phyloP scores from a whole-genome alignment of 2,797 vertebrate species.

The Coreius guichenoti region DNA sequence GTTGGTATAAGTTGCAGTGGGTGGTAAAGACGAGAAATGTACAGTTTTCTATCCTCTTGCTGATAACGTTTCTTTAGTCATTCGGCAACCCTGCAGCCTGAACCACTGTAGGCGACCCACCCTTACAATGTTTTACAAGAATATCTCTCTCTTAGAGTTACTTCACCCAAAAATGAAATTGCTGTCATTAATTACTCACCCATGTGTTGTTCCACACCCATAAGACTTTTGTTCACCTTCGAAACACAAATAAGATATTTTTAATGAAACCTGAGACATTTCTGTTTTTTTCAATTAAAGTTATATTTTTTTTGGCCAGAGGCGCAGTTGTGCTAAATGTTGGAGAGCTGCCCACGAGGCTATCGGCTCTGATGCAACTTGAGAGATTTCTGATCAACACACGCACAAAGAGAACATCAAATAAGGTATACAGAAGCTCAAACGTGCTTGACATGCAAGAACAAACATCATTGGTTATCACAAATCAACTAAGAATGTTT shows the following conservation, averaged over 20 bases:
- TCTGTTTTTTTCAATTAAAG: no score
- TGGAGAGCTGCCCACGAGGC: not conserved
- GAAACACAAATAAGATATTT: no score
- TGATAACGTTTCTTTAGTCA: no score
- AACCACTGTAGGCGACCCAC: no score
- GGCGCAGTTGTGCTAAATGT: not conserved
- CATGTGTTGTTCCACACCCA: not conserved
- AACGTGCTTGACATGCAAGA: not conserved
- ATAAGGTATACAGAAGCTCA: not conserved
- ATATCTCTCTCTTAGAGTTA: not conserved
- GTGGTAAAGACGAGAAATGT: no score
- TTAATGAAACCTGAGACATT: no score
- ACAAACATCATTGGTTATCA: not conserved
- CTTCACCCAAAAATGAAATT: not conserved
- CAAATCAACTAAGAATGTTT: not conserved
- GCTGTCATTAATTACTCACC: not conserved
- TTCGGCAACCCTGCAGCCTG: no score
- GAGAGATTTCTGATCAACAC: not conserved
- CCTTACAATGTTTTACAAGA: not conserved
- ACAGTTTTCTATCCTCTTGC: no score
- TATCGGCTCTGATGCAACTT: not conserved
- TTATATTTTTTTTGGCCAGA: no score
- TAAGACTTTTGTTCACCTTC: no score
- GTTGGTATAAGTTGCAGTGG: no score
- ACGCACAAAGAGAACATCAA: not conserved